Evolutionary conservation across 1,140 invertebrate species (phyloP), one percentile per base, ranked within the genome.

Genomic region (Drosophila bipectinata): DNA sequence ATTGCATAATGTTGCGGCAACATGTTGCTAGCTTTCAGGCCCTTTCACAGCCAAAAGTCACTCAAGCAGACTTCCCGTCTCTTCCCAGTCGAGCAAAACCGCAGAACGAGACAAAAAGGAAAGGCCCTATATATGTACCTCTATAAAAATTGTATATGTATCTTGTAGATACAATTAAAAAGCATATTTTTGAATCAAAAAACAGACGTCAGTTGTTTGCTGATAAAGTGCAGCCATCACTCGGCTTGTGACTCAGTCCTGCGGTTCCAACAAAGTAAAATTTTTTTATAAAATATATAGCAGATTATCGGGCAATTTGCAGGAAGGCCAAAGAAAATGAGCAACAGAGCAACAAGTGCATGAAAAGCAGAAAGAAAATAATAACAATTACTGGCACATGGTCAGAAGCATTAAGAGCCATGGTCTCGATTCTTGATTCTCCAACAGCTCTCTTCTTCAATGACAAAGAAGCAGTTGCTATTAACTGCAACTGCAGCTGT

Each of bases 21-120:
- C 76, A 77, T 78, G 67, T 67, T 68, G 76, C 58, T 14, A 45
- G 26, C 18, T 15, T 4, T 12, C 34, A 3, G 4, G 52, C 56
- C 53, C 54, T 58, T 78, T 67, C 56, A 55, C 48, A 59, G 30
- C 10, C 26, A 6, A 7, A 28, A 66, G 37, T 67, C 81, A 85
- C 60, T 77, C 47, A 87, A 87, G 78, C 82, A 87, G 45, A 88
- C 78, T 87, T 87, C 82, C 82, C 74, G 73, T 84, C 75, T 67
- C 68, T 71, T 84, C 64, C 77, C 81, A 69, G 73, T 85, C 72
- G 77, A 55, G 52, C 81, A 85, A 63, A 77, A 63, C 66, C 66
- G 63, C 66, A 69, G 2, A 69, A 32, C 66, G 51, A 69, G 37
- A 56, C 66, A 47, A 48, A 68, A 68, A 39, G 51, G 51, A 26